Evolutionary conservation across 2,888 invertebrate species (phyloP), one percentile per base, ranked within the genome.

Genomic region (Anaspis maculata): DNA sequence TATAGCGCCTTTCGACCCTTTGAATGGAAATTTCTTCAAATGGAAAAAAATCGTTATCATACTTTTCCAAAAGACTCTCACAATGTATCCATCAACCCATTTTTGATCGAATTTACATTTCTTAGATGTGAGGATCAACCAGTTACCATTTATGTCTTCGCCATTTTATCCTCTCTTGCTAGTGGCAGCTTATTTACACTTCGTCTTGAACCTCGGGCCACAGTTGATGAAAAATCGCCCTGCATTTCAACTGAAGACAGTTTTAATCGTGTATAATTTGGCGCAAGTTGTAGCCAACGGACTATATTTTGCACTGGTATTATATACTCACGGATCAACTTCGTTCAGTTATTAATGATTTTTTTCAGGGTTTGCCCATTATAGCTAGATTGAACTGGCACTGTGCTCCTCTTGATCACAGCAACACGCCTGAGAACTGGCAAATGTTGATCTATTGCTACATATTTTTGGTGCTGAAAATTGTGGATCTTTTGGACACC

Each of bases 401-500:
- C 14, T 90, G 89, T 59, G 76, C 86, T 56, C 80, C 82, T 0
- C 72, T 82, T 5, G 79, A 81, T 45, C 79, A 75, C 54, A 73
- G 74, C 2, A 62, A 71, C 7, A 71, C 72, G 33, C 76, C 79
- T 0, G 57, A 72, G 37, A 74, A 79, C 12, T 39, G 79, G 28
- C 68, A 76, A 52, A 71, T 74, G 51, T 68, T 74, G 0, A 68
- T 62, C 59, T 64, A 67, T 13, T 75, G 79, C 15, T 83, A 81
- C 69, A 50, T 69, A 37, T 87, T 84, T 60, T 84, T 80, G 53
- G 40, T 77, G 2, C 68, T 82, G 27, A 87, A 87, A 65, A 55
- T 84, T 7, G 54, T 77, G 5, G 87, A 87, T 62, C 72, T 86
- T 3, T 51, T 82, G 0, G 86, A 87, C 53, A 86, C 86, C 45